Evolutionary conservation across 2,113 vertebrate genomes (phyloP).

Genomic region (Hemichromis elongatus): DNA sequence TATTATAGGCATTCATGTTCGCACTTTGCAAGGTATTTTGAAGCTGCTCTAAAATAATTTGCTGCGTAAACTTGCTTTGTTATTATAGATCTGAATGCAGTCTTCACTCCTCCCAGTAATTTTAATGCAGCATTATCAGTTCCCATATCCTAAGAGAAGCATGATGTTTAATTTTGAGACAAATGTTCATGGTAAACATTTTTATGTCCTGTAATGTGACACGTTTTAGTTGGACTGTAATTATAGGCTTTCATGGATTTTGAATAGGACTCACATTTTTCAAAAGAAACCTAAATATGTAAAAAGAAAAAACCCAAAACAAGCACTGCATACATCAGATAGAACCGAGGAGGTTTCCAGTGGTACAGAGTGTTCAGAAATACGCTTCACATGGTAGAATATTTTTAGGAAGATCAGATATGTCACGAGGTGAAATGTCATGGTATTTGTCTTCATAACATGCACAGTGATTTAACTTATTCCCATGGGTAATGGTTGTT

Average conservation of each 20-base stretch:
- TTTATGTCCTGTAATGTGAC: not conserved
- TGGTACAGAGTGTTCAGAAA: not conserved
- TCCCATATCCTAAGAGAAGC: not conserved
- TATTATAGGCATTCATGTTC: not conserved
- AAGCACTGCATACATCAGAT: not conserved
- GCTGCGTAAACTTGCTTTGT: not conserved
- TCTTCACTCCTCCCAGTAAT: not conserved
- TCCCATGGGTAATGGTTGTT: conserved; percentile 3
- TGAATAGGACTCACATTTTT: not conserved
- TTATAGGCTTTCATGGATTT: not conserved
- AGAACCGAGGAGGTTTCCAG: not conserved
- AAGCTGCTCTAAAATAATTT: not conserved
- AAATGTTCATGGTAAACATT: not conserved
- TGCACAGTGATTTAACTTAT: not conserved
- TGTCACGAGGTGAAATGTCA: not conserved
- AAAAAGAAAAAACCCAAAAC: no score
- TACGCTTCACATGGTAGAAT: not conserved
- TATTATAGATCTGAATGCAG: not conserved
- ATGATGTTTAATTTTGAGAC: not conserved
- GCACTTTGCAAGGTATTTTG: not conserved
- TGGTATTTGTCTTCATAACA: not conserved
- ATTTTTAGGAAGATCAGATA: not conserved
- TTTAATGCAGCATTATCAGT: not conserved
- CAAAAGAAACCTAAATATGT: not conserved
- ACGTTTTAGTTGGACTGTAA: not conserved